Evolutionary conservation across 2,888 invertebrate genomes (phyloP).

Genomic region (Smittia sp.): DNA sequence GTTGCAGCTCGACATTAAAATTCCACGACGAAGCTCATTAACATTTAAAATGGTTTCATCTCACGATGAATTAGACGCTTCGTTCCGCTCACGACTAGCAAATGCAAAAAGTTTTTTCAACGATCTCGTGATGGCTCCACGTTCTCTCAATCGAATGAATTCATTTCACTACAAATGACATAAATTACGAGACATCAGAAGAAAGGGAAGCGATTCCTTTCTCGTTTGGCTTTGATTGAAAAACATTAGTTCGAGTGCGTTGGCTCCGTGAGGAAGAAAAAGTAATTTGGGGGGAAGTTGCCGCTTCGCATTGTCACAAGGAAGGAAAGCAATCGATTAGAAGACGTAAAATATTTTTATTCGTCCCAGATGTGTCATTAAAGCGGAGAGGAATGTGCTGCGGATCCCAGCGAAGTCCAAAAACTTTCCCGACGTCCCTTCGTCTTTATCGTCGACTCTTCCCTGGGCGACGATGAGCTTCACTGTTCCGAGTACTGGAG

Average conservation of each 20-base stretch:
- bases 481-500: too few species aligned
- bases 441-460: too few species aligned
- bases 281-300: neutral
- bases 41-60: slow-evolving; percentile 36
- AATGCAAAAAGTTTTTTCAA: slow-evolving; percentile 34
- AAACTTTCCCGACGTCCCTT: neutral
- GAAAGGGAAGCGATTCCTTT: slow-evolving; percentile 1
- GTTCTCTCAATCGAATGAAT: slow-evolving; percentile 2
- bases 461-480: too few species aligned
- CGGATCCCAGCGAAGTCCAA: neutral
- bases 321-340: slow-evolving; percentile 30
- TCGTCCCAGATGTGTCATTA: slow-evolving; percentile 40
- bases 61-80: neutral
- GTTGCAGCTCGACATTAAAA: slow-evolving; percentile 21
- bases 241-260: neutral
- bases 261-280: neutral
- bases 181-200: slow-evolving; percentile 31
- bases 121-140: neutral
- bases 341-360: slow-evolving; percentile 33
- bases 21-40: slow-evolving; percentile 29
- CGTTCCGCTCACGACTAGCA: slow-evolving; percentile 4
- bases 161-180: slow-evolving; percentile 8
- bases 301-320: neutral
- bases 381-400: slow-evolving; percentile 6
- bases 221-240: slow-evolving; percentile 14